phyloP scores from a whole-genome alignment of 2,888 invertebrate genomes.

The Lithophane leautieri region DNA sequence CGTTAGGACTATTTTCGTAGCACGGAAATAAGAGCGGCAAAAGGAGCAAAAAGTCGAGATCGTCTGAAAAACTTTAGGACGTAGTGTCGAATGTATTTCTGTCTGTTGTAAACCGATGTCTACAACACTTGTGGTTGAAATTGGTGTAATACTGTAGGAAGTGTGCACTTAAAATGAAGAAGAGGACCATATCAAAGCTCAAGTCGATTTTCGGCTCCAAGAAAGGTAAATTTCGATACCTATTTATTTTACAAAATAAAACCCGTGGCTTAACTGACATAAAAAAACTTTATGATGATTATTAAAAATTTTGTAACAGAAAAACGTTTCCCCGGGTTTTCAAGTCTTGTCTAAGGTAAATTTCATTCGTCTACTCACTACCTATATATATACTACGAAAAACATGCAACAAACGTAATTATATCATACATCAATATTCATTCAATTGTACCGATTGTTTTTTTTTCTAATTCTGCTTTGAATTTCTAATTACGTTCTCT shows the following conservation, averaged over 20 bases:
- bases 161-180: conserved; percentile 82
- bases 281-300: not conserved
- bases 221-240: conserved; percentile 80
- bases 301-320: not conserved
- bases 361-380: conserved; percentile 7
- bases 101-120: conserved; percentile 85
- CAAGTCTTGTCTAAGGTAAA: conserved; percentile 3
- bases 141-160: conserved; percentile 69
- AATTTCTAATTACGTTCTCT: conserved; percentile 69
- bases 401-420: conserved; percentile 46
- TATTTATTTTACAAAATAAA: conserved; percentile 1
- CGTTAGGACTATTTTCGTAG: conserved; percentile 89
- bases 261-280: not conserved
- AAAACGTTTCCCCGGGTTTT: not conserved
- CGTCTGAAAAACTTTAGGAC: conserved; percentile 89
- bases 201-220: conserved; percentile 87
- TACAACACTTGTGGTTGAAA: conserved; percentile 77
- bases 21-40: conserved; percentile 90
- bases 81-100: conserved; percentile 87
- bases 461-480: conserved; percentile 57
- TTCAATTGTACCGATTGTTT: conserved; percentile 51
- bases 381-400: conserved; percentile 3
- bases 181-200: conserved; percentile 86
- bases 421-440: conserved; percentile 58
- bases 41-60: conserved; percentile 89